phyloP scores from a whole-genome alignment of 2,797 vertebrate species.

The Sebastes hopkinsi region DNA sequence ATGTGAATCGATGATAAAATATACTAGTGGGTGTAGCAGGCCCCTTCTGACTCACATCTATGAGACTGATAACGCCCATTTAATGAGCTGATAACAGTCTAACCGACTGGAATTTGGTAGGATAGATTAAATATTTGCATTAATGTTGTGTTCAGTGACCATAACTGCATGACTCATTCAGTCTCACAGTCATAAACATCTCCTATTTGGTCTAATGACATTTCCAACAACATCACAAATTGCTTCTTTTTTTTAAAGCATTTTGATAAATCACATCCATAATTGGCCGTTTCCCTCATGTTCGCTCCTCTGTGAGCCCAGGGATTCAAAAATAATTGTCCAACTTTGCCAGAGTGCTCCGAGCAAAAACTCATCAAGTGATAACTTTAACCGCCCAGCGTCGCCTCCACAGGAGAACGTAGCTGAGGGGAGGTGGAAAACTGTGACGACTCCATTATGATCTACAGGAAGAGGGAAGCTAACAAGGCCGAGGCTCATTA shows the following conservation, averaged over 20 bases:
- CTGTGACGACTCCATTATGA: conserved; percentile 58
- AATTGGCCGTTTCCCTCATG: conserved; percentile 53
- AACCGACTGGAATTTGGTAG: neutral
- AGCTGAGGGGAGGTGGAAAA: conserved; percentile 34
- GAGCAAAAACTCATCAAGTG: conserved; percentile 60
- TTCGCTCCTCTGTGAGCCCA: conserved; percentile 22
- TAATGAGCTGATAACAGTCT: neutral
- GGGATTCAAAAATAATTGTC: conserved; percentile 71
- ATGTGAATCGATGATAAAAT: neutral
- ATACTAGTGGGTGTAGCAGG: neutral
- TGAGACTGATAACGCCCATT: neutral
- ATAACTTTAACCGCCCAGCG: conserved; percentile 24
- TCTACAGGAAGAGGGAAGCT: conserved; percentile 35
- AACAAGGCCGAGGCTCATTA: conserved; percentile 71
- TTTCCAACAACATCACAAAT: conserved; percentile 35
- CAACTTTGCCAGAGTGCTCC: conserved; percentile 61
- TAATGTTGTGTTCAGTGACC: neutral
- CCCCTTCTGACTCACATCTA: neutral
- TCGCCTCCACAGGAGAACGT: conserved; percentile 30
- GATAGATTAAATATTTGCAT: neutral
- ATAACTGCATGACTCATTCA: neutral
- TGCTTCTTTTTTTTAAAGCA: neutral
- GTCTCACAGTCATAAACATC: neutral
- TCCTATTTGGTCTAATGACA: conserved; percentile 28
- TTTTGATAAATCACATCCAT: conserved; percentile 50